Percentiles rank a stretch among this genome's conserved stretches.
These are phyloP conservation scores for Aporrectodea caliginosa DNA, from an alignment of 1,140 invertebrate species.

Conservation along the genomic window DNA sequence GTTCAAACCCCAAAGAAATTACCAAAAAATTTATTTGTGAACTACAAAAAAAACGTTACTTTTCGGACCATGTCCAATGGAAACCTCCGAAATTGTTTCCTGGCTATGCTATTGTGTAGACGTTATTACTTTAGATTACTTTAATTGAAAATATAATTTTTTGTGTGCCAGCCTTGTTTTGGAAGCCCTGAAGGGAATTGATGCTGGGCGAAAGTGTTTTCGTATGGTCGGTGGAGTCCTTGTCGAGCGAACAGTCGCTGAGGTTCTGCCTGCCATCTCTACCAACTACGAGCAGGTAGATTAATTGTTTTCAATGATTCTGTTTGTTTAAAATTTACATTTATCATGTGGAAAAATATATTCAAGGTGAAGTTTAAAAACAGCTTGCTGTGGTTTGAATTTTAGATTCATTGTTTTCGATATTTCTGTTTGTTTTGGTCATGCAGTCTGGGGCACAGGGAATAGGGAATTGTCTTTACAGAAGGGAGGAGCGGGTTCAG, in stretches of 20 bases:
- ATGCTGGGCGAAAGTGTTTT: slow-evolving; percentile 82
- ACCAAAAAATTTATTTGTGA: too few species aligned
- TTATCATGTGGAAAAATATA: slow-evolving; percentile 30
- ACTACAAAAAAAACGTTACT: too few species aligned
- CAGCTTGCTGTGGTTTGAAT: slow-evolving; percentile 8
- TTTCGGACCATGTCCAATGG: too few species aligned
- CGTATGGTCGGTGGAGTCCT: slow-evolving; percentile 88
- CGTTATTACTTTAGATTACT: too few species aligned
- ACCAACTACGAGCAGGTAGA: slow-evolving; percentile 75
- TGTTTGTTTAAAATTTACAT: slow-evolving; percentile 22
- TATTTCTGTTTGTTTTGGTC: too few species aligned
- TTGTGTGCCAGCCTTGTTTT: slow-evolving; percentile 77
- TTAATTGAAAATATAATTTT: too few species aligned
- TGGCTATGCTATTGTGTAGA: too few species aligned
- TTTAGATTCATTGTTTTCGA: slow-evolving; percentile 11
- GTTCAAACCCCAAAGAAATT: too few species aligned
- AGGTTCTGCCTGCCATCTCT: slow-evolving; percentile 78
- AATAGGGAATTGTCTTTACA: too few species aligned
- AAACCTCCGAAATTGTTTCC: too few species aligned
- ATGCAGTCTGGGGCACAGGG: too few species aligned
- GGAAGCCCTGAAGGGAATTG: slow-evolving; percentile 82
- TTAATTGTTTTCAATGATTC: slow-evolving; percentile 8
- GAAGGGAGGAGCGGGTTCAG: too few species aligned
- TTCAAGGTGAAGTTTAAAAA: slow-evolving; percentile 8
- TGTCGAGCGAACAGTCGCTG: slow-evolving; percentile 85